Base-by-base conservation (phyloP, 2,888 invertebrate genomes). In the Ennomos erosarius region DNA sequence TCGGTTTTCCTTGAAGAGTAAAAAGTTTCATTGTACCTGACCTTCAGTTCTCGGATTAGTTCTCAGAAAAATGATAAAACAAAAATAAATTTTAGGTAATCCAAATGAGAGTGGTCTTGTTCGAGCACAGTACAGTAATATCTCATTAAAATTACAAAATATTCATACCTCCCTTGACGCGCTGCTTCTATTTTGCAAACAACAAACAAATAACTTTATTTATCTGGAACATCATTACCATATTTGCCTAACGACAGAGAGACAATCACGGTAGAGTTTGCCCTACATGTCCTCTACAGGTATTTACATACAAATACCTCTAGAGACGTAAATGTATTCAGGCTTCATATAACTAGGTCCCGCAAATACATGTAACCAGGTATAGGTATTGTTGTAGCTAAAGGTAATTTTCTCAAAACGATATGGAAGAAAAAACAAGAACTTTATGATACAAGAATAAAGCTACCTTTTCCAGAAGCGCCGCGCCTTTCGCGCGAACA, bases 401-500 rank as follows among this genome's bases (percentile, higher is more conserved):
- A 65, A 65, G 62, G 55, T 62, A 63, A 68, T 66, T 55, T 59
- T 61, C 52, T 58, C 11, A 54, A 67, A 68, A 68, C 62, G 66
- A 68, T 68, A 64, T 59, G 39, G 43, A 55, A 57, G 59, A 62
- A 64, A 58, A 66, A 63, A 59, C 55, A 64, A 63, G 59, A 59
- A 63, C 63, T 68, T 68, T 65, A 65, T 60, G 63, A 61, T 58
- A 55, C 26, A 52, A 60, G 38, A 60, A 44, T 52, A 42, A 39
- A 1, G 12, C 26, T 26, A 6, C 26, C 6, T 5, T 26, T 26
- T 26, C 1, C 26, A 26, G 26, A 26, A 26, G 26, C 26, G 26
- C 13, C 0, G 26, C 26, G 26, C 13, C 0, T 36, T 46, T 36
- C 13, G 36, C 36, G 34, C 10, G 12, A 13, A 9, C n/a, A 9